These are phyloP conservation scores for Fregata magnificens DNA, from an alignment of 2,113 vertebrate species.

Conservation along the genomic window DNA sequence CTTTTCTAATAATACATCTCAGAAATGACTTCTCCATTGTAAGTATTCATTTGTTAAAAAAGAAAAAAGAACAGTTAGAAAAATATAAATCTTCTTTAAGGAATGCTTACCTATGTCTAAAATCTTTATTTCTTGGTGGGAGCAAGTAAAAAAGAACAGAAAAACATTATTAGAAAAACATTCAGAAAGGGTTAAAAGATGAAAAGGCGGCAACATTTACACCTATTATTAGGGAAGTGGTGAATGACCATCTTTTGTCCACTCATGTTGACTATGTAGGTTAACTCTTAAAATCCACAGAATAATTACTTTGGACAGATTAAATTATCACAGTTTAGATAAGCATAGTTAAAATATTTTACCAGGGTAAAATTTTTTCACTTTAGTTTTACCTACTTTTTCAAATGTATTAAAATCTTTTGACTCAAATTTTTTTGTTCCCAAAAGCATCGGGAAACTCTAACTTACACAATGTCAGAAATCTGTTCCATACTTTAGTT, in stretches of 20 bases:
- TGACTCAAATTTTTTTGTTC: not conserved
- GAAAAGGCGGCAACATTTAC: slow-evolving; percentile 55
- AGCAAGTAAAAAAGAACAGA: slow-evolving; percentile 78
- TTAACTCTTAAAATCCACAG: not conserved
- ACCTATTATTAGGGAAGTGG: not conserved
- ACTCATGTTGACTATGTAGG: accelerated
- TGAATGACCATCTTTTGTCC: not conserved
- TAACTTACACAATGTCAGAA: not conserved
- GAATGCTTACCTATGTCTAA: slow-evolving; percentile 98
- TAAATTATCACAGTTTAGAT: not conserved
- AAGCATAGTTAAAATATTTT: not conserved
- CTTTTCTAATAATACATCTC: slow-evolving; percentile 45
- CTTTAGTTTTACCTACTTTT: not conserved
- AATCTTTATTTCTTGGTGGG: slow-evolving; percentile 98
- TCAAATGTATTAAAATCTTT: not conserved
- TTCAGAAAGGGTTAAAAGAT: slow-evolving; percentile 60
- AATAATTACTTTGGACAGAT: not conserved
- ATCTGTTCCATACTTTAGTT: not conserved
- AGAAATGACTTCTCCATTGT: slow-evolving; percentile 52
- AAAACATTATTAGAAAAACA: slow-evolving; percentile 73
- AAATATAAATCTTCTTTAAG: slow-evolving; percentile 70
- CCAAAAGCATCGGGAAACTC: not conserved
- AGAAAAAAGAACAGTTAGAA: slow-evolving; percentile 55
- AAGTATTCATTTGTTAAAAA: slow-evolving; percentile 63
- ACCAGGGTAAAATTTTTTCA: not conserved